Evolutionary conservation across 2,888 invertebrate genomes (phyloP), one percentile per base, ranked within the genome.

Genomic region (Galerucella calmariensis): DNA sequence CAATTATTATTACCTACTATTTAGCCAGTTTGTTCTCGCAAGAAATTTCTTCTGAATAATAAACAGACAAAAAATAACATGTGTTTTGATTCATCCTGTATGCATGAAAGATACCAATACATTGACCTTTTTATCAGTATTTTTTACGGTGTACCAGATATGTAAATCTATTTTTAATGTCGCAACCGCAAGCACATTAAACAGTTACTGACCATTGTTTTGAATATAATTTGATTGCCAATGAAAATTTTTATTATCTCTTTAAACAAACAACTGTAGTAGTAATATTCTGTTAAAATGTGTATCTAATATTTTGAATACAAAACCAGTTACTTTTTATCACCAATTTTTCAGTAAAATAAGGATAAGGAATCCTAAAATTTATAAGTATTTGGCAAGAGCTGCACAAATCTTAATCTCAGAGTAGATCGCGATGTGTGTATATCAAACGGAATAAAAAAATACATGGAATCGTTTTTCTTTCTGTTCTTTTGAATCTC

Each of bases 181-280:
- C 20, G 27, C 44, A 63, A 63, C 44, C 35, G 16, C 35, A 20
- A 20, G 16, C 46, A 11, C 20, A 46, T 65, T 65, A 46, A 46
- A 16, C 20, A 65, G 46, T 65, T 65, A 65, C 63, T 65, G 63
- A 65, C 63, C 63, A 65, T 46, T 65, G 44, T 65, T 65, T 65
- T 65, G 16, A 56, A 20, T 16, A 56, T 20, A 56, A 16, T 56
- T 56, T 53, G 53, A 53, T 53, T 53, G 53, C 2, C n/a, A n/a
- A 53, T 12, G 48, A 48, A 48, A 12, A 48, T 12, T 48, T 12
- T 48, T 16, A 10, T 56, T 20, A 56, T 56, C 56, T 56, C 8
- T 16, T 8, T 10, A 2, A 10, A 56, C 6, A 20, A 56, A 56
- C 10, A 16, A 20, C 2, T 20, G 10, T 10, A 56, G n/a, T 16